These are phyloP conservation scores for Neocloeon triangulifer DNA, from an alignment of 1,140 invertebrate species.

Conservation along the genomic window DNA sequence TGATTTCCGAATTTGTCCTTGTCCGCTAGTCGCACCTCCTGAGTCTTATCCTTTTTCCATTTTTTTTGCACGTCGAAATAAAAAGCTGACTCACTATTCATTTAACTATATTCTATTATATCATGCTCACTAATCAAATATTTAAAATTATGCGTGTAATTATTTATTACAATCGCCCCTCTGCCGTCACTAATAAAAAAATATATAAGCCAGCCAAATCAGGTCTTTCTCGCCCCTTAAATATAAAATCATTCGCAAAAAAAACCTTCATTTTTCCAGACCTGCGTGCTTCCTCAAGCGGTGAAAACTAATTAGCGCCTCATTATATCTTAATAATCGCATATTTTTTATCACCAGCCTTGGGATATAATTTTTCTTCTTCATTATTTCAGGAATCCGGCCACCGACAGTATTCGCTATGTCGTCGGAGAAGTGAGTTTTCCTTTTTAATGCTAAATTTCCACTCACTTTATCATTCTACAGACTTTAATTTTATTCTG, in stretches of 20 bases:
- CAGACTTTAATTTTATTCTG: no score
- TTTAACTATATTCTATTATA: constrained; percentile 3
- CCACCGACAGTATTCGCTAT: constrained; percentile 44
- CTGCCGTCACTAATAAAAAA: no score
- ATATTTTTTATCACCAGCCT: no score
- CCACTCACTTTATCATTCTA: not conserved
- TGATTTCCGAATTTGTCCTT: no score
- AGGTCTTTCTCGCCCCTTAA: no score
- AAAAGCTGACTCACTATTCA: constrained; percentile 1
- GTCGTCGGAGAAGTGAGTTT: constrained; percentile 37
- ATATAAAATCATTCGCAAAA: no score
- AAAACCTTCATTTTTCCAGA: no score
- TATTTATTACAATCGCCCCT: constrained; percentile 4
- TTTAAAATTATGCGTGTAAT: constrained; percentile 7
- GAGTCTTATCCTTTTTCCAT: constrained; percentile 1
- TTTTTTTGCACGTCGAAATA: constrained; percentile 6
- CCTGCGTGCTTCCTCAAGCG: no score
- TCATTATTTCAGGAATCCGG: constrained; percentile 8
- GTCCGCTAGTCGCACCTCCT: no score
- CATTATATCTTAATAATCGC: no score
- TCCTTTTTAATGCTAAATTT: constrained; percentile 5
- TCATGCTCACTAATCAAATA: not conserved
- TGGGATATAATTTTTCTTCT: constrained; percentile 2
- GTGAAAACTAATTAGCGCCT: no score
- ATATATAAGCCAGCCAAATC: no score